Conservation (phyloP, 2,888 invertebrate genomes). For the Dorcus parallelipipedus region DNA sequence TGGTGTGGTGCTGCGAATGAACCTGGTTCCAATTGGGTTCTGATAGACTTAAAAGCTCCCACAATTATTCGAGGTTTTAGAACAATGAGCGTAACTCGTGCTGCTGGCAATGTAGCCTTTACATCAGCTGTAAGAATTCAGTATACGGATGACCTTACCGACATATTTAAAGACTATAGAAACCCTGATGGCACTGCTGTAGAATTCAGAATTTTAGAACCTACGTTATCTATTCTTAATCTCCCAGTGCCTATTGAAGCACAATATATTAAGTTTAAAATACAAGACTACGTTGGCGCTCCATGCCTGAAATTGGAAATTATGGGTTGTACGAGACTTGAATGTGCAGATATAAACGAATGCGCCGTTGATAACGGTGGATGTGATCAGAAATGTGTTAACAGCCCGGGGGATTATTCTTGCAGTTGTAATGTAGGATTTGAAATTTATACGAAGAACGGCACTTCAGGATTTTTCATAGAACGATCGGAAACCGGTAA, state of each 20-base stretch:
- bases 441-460: constrained; percentile 82
- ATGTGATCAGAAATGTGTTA: constrained; percentile 90
- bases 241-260: constrained; percentile 90
- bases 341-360: constrained; percentile 87
- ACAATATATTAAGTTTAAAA: constrained; percentile 79
- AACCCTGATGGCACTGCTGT: constrained; percentile 92
- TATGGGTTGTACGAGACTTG: constrained; percentile 88
- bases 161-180: constrained; percentile 85
- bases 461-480: constrained; percentile 83
- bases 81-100: constrained; percentile 81
- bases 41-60: constrained; percentile 83
- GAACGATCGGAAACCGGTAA: constrained; percentile 81
- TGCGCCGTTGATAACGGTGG: constrained; percentile 84
- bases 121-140: constrained; percentile 86
- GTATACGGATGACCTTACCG: constrained; percentile 85
- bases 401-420: constrained; percentile 82
- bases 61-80: constrained; percentile 87
- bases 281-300: constrained; percentile 80
- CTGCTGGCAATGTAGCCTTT: constrained; percentile 81
- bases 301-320: constrained; percentile 88
- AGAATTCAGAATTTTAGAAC: constrained; percentile 85
- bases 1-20: constrained; percentile 89
- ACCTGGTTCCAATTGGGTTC: constrained; percentile 85
- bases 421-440: constrained; percentile 91
- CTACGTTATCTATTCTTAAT: constrained; percentile 86